Base-by-base conservation (phyloP, 1,140 invertebrate species). In the Drosophila nebulosa region DNA sequence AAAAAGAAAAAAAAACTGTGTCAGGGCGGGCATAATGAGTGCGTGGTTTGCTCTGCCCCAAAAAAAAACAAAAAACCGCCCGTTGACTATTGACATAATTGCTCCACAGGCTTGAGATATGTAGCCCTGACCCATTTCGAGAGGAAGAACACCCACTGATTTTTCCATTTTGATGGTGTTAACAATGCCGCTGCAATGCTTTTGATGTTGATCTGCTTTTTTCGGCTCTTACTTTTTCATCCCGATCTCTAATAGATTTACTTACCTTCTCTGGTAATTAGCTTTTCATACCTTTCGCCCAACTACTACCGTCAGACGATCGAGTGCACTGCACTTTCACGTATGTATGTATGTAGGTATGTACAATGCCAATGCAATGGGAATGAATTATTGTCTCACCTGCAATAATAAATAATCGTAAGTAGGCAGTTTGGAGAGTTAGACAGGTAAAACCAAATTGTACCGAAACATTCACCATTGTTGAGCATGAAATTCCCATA, bases 361-460 rank as follows among this genome's bases (percentile, higher is more conserved):
- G 12, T 65, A 21, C 52, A 36, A 57, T 51, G 59, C 26, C 24
- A 55, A 16, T 66, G 71, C 61, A 73, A 60, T 55, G 73, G 50
- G 50, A 64, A 56, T 80, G 77, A 84, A 64, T 79, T 76, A 85
- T 74, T 52, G 68, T 74, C 58, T 74, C 60, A 69, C 79, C 70
- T 76, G 74, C 77, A 79, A 80, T 86, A 84, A 84, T 84, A 84
- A 84, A 84, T 84, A 84, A 84, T 84, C 73, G 67, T 30, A 55
- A 62, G 74, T 63, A 74, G 66, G 70, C 74, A 67, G 59, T 46
- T 46, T 46, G 39, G 16, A 46, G 39, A 46, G 39, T 46, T 9
- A 46, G 39, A 46, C 39, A 46, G 39, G 39, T 46, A 67, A 26
- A 42, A 59, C 21, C 35, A 59, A n/a, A 42, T 42, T 56, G 39